Conservation (phyloP, 2,113 vertebrate genomes). For the Phylloscopus trochiloides region DNA sequence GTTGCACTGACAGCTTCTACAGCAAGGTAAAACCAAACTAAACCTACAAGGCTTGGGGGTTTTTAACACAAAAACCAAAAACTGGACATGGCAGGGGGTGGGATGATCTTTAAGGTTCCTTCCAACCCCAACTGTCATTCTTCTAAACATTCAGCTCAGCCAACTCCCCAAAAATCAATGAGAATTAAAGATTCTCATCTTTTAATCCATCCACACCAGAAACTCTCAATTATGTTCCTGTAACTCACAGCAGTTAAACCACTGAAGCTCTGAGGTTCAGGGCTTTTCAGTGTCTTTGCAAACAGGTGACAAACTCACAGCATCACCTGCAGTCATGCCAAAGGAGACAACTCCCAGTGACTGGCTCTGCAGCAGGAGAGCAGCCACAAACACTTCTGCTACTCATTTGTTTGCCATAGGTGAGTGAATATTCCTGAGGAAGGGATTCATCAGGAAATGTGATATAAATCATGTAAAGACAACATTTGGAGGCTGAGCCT, state of each 20-base stretch:
- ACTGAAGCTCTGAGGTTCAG: neutral
- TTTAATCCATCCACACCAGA: neutral
- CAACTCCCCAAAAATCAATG: neutral
- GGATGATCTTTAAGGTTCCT: accelerated
- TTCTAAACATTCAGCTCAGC: neutral
- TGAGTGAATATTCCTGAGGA: neutral
- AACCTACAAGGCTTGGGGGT: neutral
- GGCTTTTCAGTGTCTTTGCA: neutral
- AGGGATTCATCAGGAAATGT: neutral
- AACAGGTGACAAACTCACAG: neutral
- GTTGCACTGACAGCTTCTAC: neutral
- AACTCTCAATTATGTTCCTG: neutral
- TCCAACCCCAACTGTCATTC: neutral
- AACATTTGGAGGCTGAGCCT: neutral
- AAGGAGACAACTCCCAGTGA: neutral
- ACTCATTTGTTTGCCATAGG: neutral
- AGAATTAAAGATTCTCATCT: neutral
- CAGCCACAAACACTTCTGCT: neutral
- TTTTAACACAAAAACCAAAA: neutral
- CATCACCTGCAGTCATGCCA: neutral
- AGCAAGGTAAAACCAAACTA: neutral
- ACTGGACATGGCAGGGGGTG: no score
- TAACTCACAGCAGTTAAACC: neutral
- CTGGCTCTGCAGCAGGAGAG: neutral
- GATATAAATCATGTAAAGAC: neutral